These are phyloP conservation scores for Clarias laeviceps DNA, from an alignment of 2,797 vertebrate genomes.

Conservation along the genomic window DNA sequence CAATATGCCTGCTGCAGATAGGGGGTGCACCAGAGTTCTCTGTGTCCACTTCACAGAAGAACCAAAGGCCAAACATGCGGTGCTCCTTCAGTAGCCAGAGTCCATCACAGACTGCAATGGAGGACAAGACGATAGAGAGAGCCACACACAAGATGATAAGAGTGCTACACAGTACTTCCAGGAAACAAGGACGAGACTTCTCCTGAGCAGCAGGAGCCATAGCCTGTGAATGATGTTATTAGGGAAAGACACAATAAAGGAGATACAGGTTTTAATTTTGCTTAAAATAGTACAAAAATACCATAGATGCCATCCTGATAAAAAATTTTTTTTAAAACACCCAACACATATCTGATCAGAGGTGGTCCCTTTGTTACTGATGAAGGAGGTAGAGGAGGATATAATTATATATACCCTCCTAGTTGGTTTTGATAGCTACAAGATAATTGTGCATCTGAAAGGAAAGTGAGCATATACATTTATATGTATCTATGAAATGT, in stretches of 20 bases:
- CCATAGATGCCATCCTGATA: not conserved
- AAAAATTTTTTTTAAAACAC: not conserved
- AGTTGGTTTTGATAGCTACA: not conserved
- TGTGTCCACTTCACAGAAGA: conserved; percentile 68
- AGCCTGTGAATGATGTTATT: conserved; percentile 53
- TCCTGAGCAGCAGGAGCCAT: conserved; percentile 57
- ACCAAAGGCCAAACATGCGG: conserved; percentile 79
- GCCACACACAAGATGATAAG: conserved; percentile 76
- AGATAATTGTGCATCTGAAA: not conserved
- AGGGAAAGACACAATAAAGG: not conserved
- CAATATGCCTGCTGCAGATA: conserved; percentile 57
- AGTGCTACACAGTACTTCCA: conserved; percentile 72
- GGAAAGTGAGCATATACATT: not conserved
- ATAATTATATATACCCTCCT: not conserved
- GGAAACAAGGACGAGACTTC: conserved; percentile 66
- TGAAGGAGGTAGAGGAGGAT: not conserved
- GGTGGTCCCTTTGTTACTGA: not conserved
- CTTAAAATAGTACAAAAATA: not conserved
- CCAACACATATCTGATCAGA: not conserved
- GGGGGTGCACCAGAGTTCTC: conserved; percentile 10
- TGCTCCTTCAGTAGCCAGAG: conserved; percentile 73
- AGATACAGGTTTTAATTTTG: not conserved
- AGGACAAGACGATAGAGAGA: conserved; percentile 75
- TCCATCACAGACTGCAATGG: conserved; percentile 79
- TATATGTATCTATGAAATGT: not conserved